Evolutionary conservation across 2,113 vertebrate species (phyloP).

Genomic region (Anseranas semipalmata): DNA sequence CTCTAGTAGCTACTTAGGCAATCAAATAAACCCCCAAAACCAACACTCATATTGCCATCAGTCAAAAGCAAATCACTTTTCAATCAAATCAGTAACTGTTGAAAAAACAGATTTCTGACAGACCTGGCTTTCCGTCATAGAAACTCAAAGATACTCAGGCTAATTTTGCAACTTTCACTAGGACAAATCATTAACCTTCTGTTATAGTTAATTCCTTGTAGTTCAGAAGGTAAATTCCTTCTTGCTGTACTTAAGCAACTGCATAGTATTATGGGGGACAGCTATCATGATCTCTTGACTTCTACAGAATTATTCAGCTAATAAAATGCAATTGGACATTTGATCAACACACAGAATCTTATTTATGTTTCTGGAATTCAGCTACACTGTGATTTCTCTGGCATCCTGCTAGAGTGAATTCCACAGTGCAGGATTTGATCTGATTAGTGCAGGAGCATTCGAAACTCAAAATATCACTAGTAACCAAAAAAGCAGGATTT

Average conservation of each 20-base stretch:
- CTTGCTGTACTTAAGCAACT: background rate
- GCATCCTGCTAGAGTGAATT: background rate
- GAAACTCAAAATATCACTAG: background rate
- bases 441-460: background rate
- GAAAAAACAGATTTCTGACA: background rate
- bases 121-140: background rate
- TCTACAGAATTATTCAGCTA: background rate
- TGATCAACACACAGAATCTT: background rate
- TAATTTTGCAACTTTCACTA: background rate
- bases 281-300: background rate
- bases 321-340: background rate
- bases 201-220: background rate
- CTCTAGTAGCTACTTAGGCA: background rate
- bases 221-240: background rate
- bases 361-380: background rate
- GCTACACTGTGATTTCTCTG: background rate
- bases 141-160: background rate
- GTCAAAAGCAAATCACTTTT: background rate
- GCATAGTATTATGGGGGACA: background rate
- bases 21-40: background rate
- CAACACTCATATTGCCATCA: background rate
- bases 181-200: background rate
- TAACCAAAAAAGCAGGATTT: background rate
- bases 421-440: background rate
- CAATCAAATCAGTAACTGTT: background rate